Evolutionary conservation across 2,797 vertebrate genomes (phyloP), one percentile per base, ranked within the genome.

Genomic region (Kryptopterus vitreolus): DNA sequence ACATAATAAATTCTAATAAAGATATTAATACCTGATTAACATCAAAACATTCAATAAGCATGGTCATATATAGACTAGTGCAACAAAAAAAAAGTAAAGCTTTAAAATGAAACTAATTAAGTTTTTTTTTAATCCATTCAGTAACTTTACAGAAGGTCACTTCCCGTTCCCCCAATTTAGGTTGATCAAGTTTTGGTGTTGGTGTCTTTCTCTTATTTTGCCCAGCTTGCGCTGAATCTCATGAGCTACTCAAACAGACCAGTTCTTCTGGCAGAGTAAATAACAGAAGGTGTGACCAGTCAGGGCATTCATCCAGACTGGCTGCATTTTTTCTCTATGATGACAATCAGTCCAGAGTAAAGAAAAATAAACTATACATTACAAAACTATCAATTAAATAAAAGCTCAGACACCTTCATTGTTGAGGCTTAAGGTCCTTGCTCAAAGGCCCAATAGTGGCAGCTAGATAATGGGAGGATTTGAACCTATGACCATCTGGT

Each of bases 171-270:
- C 96, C 96, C 20, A 96, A 92, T 87, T 96, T 97, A 0, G 96
- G 96, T 6, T 87, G 87, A 26, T 97, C 96, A 85, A 97, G 90
- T 81, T 91, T 95, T 0, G 96, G 96, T 18, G 26, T 69, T 71
- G 33, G 10, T 53, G 46, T 29, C 48, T 0, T 87, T 97, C 96
- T 93, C 93, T 92, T 89, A 98, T 98, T 91, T 94, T 96, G 90
- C 95, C 95, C 79, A 98, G 79, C 85, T 97, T 98, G 90, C 95
- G 95, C 90, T 97, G 96, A 82, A 98, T 95, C 89, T 96, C 97
- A 84, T 78, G 86, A 82, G 95, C 93, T 50, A 97, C 94, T 18
- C 91, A 88, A 75, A 96, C 92, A 0, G 93, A 90, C 95, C 96
- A 96, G 91, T 94, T 92, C 58, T 86, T 95, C 87, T 96, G 95